These are phyloP conservation scores for Sussaba pulchella DNA, from an alignment of 2,888 invertebrate species.

Conservation along the genomic window DNA sequence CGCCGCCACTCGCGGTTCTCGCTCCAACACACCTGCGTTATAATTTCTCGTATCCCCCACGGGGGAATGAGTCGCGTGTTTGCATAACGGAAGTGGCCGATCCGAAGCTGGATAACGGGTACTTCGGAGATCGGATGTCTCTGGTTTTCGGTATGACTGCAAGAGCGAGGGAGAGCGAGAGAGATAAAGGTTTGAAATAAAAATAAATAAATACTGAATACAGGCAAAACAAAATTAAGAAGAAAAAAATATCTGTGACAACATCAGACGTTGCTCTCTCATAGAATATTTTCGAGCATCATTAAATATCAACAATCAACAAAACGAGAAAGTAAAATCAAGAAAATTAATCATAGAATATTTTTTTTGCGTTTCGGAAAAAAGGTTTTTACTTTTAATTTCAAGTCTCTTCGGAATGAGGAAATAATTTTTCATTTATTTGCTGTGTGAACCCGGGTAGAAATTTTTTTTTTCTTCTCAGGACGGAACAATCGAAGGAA, in stretches of 20 bases:
- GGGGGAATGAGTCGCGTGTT: slow-evolving; percentile 67
- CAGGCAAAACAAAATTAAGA: not conserved
- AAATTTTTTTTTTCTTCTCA: not conserved
- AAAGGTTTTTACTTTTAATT: no score
- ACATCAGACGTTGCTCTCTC: not conserved
- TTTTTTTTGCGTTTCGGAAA: no score
- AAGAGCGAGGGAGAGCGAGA: not conserved
- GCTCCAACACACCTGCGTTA: slow-evolving; percentile 33
- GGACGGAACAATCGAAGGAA: not conserved
- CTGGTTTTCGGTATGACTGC: slow-evolving; percentile 49
- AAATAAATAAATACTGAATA: not conserved
- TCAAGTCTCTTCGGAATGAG: not conserved
- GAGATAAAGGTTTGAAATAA: not conserved
- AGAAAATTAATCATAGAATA: not conserved
- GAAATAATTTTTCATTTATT: not conserved
- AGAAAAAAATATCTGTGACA: slow-evolving; percentile 13
- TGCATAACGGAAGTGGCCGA: slow-evolving; percentile 74
- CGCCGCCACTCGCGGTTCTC: slow-evolving; percentile 19
- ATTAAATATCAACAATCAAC: not conserved
- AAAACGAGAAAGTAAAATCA: slow-evolving; percentile 29
- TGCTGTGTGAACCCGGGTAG: not conserved
- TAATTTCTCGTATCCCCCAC: slow-evolving; percentile 57
- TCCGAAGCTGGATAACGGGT: slow-evolving; percentile 69
- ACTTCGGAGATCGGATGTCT: slow-evolving; percentile 68
- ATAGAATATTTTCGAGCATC: slow-evolving; percentile 43